phyloP scores from a whole-genome alignment of 2,113 vertebrate species.

The Odocoileus hemionus region DNA sequence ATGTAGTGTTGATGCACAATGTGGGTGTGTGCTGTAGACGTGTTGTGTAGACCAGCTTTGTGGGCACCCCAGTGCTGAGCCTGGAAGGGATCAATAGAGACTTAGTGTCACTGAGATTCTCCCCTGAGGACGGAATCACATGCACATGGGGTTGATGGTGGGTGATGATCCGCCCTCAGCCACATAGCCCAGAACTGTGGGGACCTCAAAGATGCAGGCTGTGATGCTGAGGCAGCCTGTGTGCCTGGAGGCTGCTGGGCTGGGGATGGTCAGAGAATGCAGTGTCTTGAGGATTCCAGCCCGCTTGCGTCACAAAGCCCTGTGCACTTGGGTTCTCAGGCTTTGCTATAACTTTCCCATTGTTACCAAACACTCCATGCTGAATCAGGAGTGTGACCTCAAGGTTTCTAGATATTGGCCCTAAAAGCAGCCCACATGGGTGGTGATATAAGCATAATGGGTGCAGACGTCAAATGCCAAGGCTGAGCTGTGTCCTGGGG shows the following conservation, averaged over 20 bases:
- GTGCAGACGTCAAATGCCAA: background rate
- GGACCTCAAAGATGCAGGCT: background rate
- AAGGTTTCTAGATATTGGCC: background rate
- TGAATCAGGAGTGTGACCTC: accelerated
- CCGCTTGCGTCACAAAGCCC: accelerated
- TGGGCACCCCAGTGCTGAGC: accelerated
- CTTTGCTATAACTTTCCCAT: background rate
- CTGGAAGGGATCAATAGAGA: accelerated
- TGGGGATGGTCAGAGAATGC: accelerated
- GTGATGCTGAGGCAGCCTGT: accelerated
- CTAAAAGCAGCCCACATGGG: accelerated
- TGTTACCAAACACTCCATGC: accelerated
- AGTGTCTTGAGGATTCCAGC: background rate
- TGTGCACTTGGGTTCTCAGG: accelerated
- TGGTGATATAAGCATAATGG: accelerated
- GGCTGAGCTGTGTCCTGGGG: accelerated
- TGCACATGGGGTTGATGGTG: accelerated
- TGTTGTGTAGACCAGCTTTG: background rate
- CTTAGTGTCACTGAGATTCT: background rate
- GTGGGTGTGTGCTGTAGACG: accelerated
- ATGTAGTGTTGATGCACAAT: accelerated
- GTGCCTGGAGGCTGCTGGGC: background rate
- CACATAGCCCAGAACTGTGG: background rate
- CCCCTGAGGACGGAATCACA: background rate
- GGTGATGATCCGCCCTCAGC: background rate